Base-by-base conservation (phyloP, 2,113 vertebrate species). In the Archocentrus centrarchus region DNA sequence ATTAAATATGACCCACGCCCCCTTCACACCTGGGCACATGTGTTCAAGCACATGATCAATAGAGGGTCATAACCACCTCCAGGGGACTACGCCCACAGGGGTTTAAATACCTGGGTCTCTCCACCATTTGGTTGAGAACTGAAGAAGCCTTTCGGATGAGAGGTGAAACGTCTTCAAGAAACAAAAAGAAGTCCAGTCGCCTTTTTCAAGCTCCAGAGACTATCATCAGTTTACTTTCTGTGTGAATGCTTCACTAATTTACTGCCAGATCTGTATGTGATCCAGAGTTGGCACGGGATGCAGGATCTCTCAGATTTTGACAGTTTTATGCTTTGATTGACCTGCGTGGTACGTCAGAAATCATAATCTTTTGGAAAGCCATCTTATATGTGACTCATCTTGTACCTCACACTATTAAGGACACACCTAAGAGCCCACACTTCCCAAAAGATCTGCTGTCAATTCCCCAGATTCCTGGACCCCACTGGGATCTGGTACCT, bases 261-360 rank as follows among this genome's bases (percentile, higher is more conserved):
- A 30, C 11, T 81, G 75, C 83, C 85, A 85, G n/a, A 35, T 5
- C 35, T 35, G 15, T 4, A 2, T 39, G 58, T 27, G 32, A 57
- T 77, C 35, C 55, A 37, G 18, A 37, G 18, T 9, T 80, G 30
- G 57, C 41, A 77, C 62, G 14, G 13, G 35, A 47, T 5, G 6
- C 5, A 14, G 55, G 11, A 61, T 59, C 10, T 75, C 62, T 39
- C 77, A 30, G 11, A 57, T 59, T 73, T 35, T 78, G 68, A 79
- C 50, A 75, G 37, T 47, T 80, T 37, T 18, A 3, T 77, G 59
- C 80, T 81, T 59, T 59, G 59, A 81, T 32, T 58, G 5, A 50
- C 3, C 17, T 24, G 11, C 32, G 6, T 24, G 59, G 7, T 50
- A 18, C 1, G 5, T 60, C 5, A 11, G 35, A 50, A 39, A 61